Base-by-base conservation (phyloP, 2,113 vertebrate genomes). In the Oreochromis tanganicae region DNA sequence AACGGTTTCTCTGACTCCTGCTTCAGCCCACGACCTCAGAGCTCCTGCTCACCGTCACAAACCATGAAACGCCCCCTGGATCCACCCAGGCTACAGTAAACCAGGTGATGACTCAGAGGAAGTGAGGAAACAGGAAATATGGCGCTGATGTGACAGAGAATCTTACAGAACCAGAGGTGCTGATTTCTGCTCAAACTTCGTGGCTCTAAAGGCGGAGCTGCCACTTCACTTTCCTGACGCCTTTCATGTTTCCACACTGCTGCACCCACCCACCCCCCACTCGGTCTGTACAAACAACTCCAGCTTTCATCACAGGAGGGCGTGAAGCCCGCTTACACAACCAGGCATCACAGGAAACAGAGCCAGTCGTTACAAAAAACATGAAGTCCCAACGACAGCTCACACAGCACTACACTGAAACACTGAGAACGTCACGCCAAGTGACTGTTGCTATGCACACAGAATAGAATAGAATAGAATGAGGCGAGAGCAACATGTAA, bases 401-500 rank as follows among this genome's bases (percentile, higher is more conserved):
- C n/a, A n/a, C 59, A 7, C 59, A 63, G 59, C 59, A 63, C 21
- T 55, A 2, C 3, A 24, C n/a, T 21, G 9, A 63, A 34, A 63
- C 59, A 63, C 59, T 36, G 59, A 63, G 0, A 6, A 11, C 2
- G 16, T 34, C 29, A 34, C 11, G 36, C 36, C 36, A 38, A 9
- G 59, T 63, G 59, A 61, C 57, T 9, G 57, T 34, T 17, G 57
- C 57, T 61, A 61, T 61, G 59, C 59, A 63, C 29, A 61, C 59
- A 19, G 16, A 50, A 14, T 3, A 43, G 41, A 59, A 4, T 0
- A 61, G 57, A 61, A 4, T 0, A 61, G 57, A 61, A 1, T 0
- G 59, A 63, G 11, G n/a, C 17, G 12, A n/a, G 7, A 34, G 32
- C 86, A 95, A 93, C 94, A 94, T 98, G 98, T 99, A 98, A 99